A percentile compares a stretch with the other conserved stretches of the same genome.
Evolutionary conservation across 2,888 invertebrate species (phyloP).

Genomic region (Lepetodrilus schrolli): DNA sequence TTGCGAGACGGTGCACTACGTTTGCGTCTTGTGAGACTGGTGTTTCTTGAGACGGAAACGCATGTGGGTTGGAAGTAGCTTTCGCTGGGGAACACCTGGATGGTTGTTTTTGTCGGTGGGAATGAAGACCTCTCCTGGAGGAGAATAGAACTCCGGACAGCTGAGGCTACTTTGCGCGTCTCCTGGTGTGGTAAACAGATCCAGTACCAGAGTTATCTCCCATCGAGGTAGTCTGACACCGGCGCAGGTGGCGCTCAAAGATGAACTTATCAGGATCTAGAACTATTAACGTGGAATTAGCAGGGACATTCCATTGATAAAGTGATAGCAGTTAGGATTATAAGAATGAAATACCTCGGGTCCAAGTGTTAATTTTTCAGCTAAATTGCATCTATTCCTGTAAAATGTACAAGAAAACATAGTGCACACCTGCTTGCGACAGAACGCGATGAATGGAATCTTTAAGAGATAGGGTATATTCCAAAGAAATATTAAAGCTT

Average conservation of each 20-base stretch:
- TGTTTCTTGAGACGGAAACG: no score
- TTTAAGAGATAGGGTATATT: no score
- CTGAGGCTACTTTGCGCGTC: neutral
- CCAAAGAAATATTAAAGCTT: no score
- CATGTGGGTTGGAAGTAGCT: no score
- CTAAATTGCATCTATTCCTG: no score
- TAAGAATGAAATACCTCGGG: neutral
- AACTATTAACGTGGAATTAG: neutral
- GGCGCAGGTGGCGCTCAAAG: neutral
- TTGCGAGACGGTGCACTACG: no score
- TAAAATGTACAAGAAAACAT: no score
- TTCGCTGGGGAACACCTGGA: conserved; percentile 13
- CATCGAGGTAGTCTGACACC: neutral
- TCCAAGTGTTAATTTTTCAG: no score
- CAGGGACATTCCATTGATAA: neutral
- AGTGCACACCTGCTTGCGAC: no score
- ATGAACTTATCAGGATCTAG: neutral
- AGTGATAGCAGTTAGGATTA: neutral
- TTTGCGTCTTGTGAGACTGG: no score
- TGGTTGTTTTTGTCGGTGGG: neutral
- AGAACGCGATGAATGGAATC: no score
- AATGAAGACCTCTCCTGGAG: neutral
- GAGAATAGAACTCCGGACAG: neutral
- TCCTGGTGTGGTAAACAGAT: neutral
- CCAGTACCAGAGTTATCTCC: neutral